A percentile compares a stretch with the other conserved stretches of the same genome.
These are phyloP conservation scores for Tachina grossa DNA, from an alignment of 2,888 invertebrate species.

Conservation along the genomic window DNA sequence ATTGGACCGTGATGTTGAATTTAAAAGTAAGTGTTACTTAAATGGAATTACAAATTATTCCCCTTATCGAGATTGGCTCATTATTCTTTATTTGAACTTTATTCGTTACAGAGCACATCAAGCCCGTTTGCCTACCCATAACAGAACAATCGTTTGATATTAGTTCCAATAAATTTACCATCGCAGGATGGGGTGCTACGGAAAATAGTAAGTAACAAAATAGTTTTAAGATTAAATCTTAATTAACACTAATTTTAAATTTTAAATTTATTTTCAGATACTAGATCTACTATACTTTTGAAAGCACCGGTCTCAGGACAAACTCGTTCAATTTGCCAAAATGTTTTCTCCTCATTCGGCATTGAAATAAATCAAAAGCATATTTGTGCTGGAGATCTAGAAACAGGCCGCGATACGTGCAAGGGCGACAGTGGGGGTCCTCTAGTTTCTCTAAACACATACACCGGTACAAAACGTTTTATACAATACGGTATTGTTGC, in stretches of 20 bases:
- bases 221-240: not conserved
- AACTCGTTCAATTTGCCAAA: slow-evolving; percentile 73
- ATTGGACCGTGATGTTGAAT: slow-evolving; percentile 76
- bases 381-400: slow-evolving; percentile 78
- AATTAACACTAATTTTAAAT: not conserved
- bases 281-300: slow-evolving; percentile 73
- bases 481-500: slow-evolving; percentile 85
- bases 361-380: slow-evolving; percentile 75
- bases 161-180: slow-evolving; percentile 71
- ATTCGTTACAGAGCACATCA: slow-evolving; percentile 74
- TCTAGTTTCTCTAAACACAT: slow-evolving; percentile 74
- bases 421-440: slow-evolving; percentile 79
- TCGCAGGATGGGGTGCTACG: slow-evolving; percentile 80
- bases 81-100: not conserved
- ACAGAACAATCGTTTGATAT: slow-evolving; percentile 63
- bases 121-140: slow-evolving; percentile 79
- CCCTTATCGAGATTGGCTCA: too few relatives aligned
- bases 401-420: slow-evolving; percentile 76
- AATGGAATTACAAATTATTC: too few relatives aligned
- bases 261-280: slow-evolving; percentile 15
- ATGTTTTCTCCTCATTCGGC: slow-evolving; percentile 72
- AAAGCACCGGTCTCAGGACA: slow-evolving; percentile 74
- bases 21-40: slow-evolving; percentile 69
- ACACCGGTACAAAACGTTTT: slow-evolving; percentile 72
- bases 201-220: slow-evolving; percentile 69